A percentile compares a stretch with the other conserved stretches of the same genome.
Evolutionary conservation across 2,113 vertebrate species (phyloP).

Genomic region (Otis tarda): DNA sequence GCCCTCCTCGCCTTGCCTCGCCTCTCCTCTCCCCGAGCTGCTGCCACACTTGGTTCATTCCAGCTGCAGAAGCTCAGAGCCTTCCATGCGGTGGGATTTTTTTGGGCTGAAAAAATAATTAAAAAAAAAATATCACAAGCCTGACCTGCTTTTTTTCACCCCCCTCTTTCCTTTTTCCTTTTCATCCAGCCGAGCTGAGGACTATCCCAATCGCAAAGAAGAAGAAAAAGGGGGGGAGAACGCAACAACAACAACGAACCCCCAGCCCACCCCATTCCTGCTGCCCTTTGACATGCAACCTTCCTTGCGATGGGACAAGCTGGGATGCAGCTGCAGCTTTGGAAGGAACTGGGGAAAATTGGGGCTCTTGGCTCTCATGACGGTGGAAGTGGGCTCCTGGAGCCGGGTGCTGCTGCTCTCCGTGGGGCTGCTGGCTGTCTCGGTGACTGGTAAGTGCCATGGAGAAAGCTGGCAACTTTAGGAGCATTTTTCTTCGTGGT

Average conservation of each 20-base stretch:
- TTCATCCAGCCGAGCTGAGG: constrained; percentile 43
- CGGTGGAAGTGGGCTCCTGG: constrained; percentile 84
- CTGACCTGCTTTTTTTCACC: constrained; percentile 65
- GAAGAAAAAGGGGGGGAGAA: constrained; percentile 13
- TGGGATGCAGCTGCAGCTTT: constrained; percentile 78
- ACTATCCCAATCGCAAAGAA: constrained; percentile 34
- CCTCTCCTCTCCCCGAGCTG: constrained; percentile 67
- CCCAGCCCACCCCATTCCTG: not conserved
- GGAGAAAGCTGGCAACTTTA: constrained; percentile 27
- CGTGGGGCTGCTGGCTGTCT: constrained; percentile 86
- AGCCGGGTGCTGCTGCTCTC: constrained; percentile 89
- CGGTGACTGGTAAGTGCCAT: constrained; percentile 86
- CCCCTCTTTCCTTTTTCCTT: not conserved
- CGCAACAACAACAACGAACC: not conserved
- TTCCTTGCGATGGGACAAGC: constrained; percentile 76
- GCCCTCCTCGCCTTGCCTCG: constrained; percentile 47
- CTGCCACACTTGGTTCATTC: constrained; percentile 90
- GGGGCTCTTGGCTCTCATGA: constrained; percentile 82
- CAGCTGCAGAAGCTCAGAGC: constrained; percentile 86
- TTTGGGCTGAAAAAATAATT: constrained; percentile 78
- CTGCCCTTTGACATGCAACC: constrained; percentile 82
- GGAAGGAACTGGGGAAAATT: constrained; percentile 77
- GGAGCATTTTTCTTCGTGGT: not conserved
- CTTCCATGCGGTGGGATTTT: constrained; percentile 89
- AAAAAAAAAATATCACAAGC: not conserved